Base-by-base conservation (phyloP, 1,140 invertebrate species). In the Microplitis demolitor region DNA sequence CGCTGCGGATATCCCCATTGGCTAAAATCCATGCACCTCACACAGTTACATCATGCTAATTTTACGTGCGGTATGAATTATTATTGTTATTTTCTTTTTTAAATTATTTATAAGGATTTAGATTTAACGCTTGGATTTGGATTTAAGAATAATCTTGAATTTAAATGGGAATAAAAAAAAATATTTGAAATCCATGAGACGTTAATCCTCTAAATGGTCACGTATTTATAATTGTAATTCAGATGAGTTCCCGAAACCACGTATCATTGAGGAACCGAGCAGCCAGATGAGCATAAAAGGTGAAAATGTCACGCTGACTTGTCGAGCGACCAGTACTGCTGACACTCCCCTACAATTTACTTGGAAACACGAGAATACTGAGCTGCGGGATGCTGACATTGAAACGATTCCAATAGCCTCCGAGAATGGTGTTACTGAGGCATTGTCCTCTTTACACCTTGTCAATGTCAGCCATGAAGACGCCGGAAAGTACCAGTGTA, bases 401-500 rank as follows among this genome's bases (percentile, higher is more conserved):
- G 82, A 84, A 66, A 78, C 74, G 0, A 78, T 81, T 16, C 71
- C 78, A 0, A 74, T 78, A 37, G 78, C 84, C 3, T 79, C 82
- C 0, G 82, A 87, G 64, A 86, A 82, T 70, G 89, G 89, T n/a
- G 87, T 89, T 39, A 89, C 87, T 0, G 85, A 89, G 77, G 90
- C 88, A 31, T 91, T 90, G 9, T 95, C 94, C 5, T 83, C 89
- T n/a, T 87, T 97, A 37, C 87, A 91, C 45, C 89, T 98, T 58
- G 84, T 84, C 11, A 92, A 94, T 80, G 90, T 96, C 0, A 91
- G 91, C 14, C 91, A 95, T 83, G 86, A 88, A 11, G 90, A 97
- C 84, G 92, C 93, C 76, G 97, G 96, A 1, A 91, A 90, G 82
- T 98, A 98, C 87, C 97, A 99, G 82, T 99, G 97, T 88, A 91